Base-by-base conservation (phyloP, 2,888 invertebrate species). In the Stenoptilia bipunctidactyla region DNA sequence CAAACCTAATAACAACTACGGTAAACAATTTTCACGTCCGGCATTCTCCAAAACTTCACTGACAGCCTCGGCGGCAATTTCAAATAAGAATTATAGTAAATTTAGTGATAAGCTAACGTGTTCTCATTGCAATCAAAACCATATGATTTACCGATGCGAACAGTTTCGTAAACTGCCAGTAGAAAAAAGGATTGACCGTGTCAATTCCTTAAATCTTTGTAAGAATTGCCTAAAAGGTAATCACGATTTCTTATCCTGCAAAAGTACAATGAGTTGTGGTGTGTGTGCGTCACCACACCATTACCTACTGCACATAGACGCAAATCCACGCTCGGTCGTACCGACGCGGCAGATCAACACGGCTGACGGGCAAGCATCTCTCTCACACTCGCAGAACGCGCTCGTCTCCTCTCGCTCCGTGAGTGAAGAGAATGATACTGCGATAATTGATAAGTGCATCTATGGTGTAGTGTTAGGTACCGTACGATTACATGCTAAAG, bases 221-320 rank as follows among this genome's bases (percentile, higher is more conserved):
- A 6, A 13, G 5, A 15, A 15, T 14, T 14, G 15, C 14, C 10
- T 35, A 8, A 35, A 15, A 9, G 15, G 14, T 15, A 15, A 15
- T 15, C 35, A 35, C 10, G 35, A 8, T n/a, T n/a, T 13, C 13
- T 15, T 15, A 13, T 15, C 35, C 3, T 35, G 15, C 10, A 35
- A 15, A 35, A 35, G 15, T 10, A 5, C 14, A 13, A 35, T 15
- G 15, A 6, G 15, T 13, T 15, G 14, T 13, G 35, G 15, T 30
- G 30, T 30, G 30, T 30, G 30, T 30, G 30, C 30, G 30, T 30
- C 30, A 30, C 30, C 30, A 12, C 41, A 38, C 34, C 41, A 41
- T 13, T 34, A 41, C 33, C 35, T 34, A 2, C n/a, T 41, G 6
- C 41, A 38, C 15, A 1, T 38, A 3, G 38, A 41, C 13, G 6